phyloP scores from a whole-genome alignment of 2,797 vertebrate species.

The Anguilla megastoma region DNA sequence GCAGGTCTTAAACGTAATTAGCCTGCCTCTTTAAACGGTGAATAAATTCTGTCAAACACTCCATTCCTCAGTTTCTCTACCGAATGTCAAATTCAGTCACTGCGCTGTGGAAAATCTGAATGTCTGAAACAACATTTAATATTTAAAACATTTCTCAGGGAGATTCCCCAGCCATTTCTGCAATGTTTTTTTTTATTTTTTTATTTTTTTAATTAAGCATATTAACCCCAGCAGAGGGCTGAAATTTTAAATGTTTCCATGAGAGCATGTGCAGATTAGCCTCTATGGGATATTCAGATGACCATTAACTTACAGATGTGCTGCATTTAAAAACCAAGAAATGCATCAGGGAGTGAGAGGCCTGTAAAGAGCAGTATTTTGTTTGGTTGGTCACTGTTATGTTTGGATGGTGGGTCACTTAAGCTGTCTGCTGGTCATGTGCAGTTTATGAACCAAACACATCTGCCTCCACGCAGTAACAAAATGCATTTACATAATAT shows the following conservation, averaged over 20 bases:
- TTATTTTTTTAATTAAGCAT: background rate
- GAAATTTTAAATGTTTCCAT: slow-evolving; percentile 4
- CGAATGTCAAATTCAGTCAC: background rate
- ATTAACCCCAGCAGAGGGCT: background rate
- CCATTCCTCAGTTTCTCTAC: background rate
- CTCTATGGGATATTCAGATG: background rate
- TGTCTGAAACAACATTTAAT: background rate
- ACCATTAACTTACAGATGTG: background rate
- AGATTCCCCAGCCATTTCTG: background rate
- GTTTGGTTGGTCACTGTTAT: slow-evolving; percentile 9
- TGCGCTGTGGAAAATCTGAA: slow-evolving; percentile 2
- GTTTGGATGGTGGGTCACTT: slow-evolving; percentile 11
- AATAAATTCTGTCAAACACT: background rate
- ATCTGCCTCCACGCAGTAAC: background rate
- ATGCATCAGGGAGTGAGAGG: background rate
- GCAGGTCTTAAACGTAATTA: background rate
- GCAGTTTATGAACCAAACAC: slow-evolving; percentile 11
- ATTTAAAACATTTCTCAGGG: slow-evolving; percentile 10
- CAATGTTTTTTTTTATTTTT: background rate
- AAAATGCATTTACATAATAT: background rate
- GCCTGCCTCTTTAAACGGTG: background rate
- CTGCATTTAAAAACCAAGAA: slow-evolving; percentile 28
- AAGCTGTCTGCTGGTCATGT: background rate
- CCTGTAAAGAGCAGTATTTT: slow-evolving; percentile 22
- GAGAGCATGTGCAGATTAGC: background rate